Evolutionary conservation across 1,140 invertebrate genomes (phyloP), one percentile per base, ranked within the genome.

Genomic region (Lordiphosa clarofinis): DNA sequence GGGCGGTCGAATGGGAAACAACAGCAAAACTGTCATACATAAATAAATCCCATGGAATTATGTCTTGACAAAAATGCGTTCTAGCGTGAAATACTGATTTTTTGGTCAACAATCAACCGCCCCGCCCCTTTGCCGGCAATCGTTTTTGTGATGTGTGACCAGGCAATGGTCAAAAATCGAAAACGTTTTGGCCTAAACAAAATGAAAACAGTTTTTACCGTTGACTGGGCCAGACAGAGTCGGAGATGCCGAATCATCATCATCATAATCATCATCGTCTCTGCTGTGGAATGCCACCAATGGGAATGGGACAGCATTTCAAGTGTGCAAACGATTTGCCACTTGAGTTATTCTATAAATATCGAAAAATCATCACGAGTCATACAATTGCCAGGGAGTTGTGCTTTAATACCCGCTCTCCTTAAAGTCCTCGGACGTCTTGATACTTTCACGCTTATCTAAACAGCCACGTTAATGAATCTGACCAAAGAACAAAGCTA

Each of bases 291-390:
- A 66, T 84, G 70, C 76, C 56, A 73, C 64, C 70, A 86, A 86
- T 76, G 75, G 68, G 28, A 31, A 31, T 31, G 28, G 52, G 60
- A 61, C 68, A 73, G 63, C 76, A 72, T 75, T 87, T 75, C 56
- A 81, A 87, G 74, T 87, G 86, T 76, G 78, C 78, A 87, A 87
- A 79, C 86, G 86, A 87, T 87, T 86, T 87, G 74, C 79, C 86
- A 87, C 86, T 86, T 87, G 72, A 87, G 68, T 87, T 81, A 58
- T 67, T 86, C 62, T 86, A 68, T 86, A 81, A 81, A 87, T 76
- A 81, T 87, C 72, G 64, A 73, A 59, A 84, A 76, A 73, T 81
- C 76, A 76, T 76, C 72, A 75, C 56, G 61, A 70, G 61, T 58
- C 47, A 40, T 52, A 42, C 15, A 62, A 57, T 50, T 43, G 59